These are phyloP conservation scores for Heterodera carotae DNA, from an alignment of 1,140 invertebrate species.

Conservation along the genomic window DNA sequence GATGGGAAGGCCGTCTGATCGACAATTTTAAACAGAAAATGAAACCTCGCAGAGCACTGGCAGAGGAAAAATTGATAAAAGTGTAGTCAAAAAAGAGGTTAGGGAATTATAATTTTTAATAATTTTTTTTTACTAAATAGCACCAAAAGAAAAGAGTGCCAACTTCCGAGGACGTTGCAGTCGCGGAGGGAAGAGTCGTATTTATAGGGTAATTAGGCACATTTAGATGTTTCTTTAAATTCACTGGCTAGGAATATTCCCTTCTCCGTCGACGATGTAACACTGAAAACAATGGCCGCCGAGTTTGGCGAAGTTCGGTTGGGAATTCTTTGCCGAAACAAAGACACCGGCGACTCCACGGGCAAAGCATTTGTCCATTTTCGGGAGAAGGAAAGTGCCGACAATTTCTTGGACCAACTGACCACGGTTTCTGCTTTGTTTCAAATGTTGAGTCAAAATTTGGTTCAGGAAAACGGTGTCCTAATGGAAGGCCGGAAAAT, in stretches of 20 bases:
- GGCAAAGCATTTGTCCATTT: conserved; percentile 58
- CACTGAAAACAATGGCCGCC: conserved; percentile 42
- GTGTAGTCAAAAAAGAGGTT: not conserved
- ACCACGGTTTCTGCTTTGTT: conserved; percentile 17
- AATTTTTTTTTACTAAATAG: too few species aligned
- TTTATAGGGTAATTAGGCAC: conserved; percentile 40
- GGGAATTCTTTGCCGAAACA: conserved; percentile 54
- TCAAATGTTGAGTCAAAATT: conserved; percentile 21
- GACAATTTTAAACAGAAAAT: not conserved
- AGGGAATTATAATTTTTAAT: too few species aligned
- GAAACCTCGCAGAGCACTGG: not conserved
- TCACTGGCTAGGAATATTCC: conserved; percentile 49
- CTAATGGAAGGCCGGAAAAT: conserved; percentile 45
- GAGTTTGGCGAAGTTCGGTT: conserved; percentile 53
- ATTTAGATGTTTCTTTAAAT: conserved; percentile 15
- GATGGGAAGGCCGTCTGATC: not conserved
- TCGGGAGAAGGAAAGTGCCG: conserved; percentile 44
- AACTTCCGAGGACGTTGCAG: conserved; percentile 34
- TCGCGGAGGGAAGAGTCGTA: conserved; percentile 48
- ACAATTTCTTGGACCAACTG: conserved; percentile 49
- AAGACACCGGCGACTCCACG: conserved; percentile 54
- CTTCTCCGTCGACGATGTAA: conserved; percentile 44
- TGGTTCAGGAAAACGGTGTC: conserved; percentile 42
- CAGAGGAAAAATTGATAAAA: not conserved
- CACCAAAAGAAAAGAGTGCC: not conserved